These are phyloP conservation scores for Potamarius usumacintae DNA, from an alignment of 2,113 vertebrate species.

Conservation along the genomic window DNA sequence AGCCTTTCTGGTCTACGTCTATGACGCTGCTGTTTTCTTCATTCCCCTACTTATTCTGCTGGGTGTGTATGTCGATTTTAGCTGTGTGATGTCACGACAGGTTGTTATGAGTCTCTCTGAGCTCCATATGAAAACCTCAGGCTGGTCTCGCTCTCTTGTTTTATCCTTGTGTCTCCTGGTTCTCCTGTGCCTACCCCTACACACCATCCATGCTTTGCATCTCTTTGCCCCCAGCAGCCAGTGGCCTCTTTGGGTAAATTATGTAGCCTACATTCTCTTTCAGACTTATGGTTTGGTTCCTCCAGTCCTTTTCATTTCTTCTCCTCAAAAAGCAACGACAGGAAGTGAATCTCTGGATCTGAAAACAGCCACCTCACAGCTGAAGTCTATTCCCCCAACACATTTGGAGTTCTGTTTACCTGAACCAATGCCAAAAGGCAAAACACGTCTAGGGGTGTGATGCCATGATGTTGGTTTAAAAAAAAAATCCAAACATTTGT, in stretches of 20 bases:
- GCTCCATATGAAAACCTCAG: constrained; percentile 53
- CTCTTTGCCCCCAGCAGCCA: constrained; percentile 62
- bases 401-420: constrained; percentile 62
- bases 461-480: neutral
- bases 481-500: neutral
- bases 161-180: constrained; percentile 74
- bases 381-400: constrained; percentile 55
- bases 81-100: constrained; percentile 59
- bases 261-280: constrained; percentile 63
- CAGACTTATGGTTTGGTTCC: constrained; percentile 75
- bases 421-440: constrained; percentile 62
- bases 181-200: constrained; percentile 73
- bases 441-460: constrained; percentile 64
- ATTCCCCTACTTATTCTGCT: constrained; percentile 70
- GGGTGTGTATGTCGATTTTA: constrained; percentile 66
- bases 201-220: constrained; percentile 65
- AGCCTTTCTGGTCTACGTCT: constrained; percentile 70
- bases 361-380: constrained; percentile 43
- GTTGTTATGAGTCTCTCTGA: constrained; percentile 38
- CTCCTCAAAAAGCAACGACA: constrained; percentile 49
- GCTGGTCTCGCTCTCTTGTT: constrained; percentile 59
- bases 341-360: constrained; percentile 51
- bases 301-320: constrained; percentile 70
- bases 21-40: constrained; percentile 66
- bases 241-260: constrained; percentile 58